phyloP scores from a whole-genome alignment of 2,888 invertebrate genomes.

The Parnassius apollo region DNA sequence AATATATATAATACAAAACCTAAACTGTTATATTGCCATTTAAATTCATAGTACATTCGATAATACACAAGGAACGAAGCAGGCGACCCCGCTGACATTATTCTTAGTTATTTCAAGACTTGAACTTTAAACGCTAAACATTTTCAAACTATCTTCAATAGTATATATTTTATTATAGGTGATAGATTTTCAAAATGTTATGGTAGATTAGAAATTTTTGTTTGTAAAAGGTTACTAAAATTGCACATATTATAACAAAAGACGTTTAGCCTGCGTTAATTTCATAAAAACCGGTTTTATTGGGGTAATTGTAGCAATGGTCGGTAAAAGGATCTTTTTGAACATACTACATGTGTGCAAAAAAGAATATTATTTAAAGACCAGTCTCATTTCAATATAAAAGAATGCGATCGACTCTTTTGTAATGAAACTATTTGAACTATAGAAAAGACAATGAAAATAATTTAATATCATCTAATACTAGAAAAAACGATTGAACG shows the following conservation, averaged over 20 bases:
- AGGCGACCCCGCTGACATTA: conserved; percentile 43
- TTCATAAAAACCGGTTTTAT: not conserved
- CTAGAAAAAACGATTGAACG: not conserved
- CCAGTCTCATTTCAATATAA: no score
- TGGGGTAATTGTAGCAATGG: not conserved
- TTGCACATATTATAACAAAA: no score
- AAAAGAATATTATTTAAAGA: no score
- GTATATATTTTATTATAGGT: no score
- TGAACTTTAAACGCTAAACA: conserved; percentile 48
- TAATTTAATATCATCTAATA: no score
- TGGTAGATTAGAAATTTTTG: no score
- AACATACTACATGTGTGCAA: no score
- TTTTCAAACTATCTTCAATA: not conserved
- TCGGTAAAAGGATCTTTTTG: not conserved
- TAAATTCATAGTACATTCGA: conserved; percentile 5
- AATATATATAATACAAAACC: not conserved
- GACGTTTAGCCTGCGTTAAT: not conserved
- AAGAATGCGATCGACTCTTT: not conserved
- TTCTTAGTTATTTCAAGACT: conserved; percentile 56
- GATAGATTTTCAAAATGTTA: no score
- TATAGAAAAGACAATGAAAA: no score
- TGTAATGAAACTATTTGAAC: not conserved
- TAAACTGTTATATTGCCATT: conserved; percentile 1
- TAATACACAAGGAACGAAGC: conserved; percentile 13
- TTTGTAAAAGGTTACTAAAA: no score